A percentile compares a stretch with the other conserved stretches of the same genome.
phyloP scores from a whole-genome alignment of 1,140 invertebrate genomes.

The Cotesia chilonis region DNA sequence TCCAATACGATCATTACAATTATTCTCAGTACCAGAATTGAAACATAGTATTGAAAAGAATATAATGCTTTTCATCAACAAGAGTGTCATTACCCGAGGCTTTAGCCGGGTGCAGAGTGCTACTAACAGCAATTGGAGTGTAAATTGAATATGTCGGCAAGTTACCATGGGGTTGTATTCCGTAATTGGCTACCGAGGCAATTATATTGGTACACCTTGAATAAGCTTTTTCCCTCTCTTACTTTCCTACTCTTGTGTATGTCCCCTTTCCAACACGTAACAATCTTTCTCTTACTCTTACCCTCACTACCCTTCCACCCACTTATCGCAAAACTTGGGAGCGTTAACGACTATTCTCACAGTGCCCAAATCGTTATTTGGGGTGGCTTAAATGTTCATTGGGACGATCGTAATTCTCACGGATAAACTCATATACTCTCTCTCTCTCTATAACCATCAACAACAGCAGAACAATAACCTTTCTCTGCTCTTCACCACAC shows the following conservation, averaged over 20 bases:
- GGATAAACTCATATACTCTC: not conserved
- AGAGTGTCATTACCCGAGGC: constrained; percentile 3
- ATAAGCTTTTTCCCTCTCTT: constrained; percentile 20
- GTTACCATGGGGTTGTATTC: constrained; percentile 20
- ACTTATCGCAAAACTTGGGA: constrained; percentile 5
- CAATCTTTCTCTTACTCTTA: not conserved
- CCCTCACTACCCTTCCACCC: not conserved
- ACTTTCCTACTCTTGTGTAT: not conserved
- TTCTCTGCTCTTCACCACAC: too few species aligned
- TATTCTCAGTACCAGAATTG: too few species aligned
- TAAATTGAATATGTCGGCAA: constrained; percentile 36
- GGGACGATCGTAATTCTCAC: not conserved
- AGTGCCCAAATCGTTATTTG: constrained; percentile 15
- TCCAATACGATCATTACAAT: too few species aligned
- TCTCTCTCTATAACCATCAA: too few species aligned
- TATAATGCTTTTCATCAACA: not conserved
- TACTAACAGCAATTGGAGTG: constrained; percentile 6
- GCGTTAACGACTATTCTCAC: constrained; percentile 17
- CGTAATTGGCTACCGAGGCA: constrained; percentile 32
- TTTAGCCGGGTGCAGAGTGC: not conserved
- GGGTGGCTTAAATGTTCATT: not conserved
- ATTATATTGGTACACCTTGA: constrained; percentile 35
- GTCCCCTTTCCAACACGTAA: not conserved
- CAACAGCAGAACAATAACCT: too few species aligned
- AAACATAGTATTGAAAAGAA: too few species aligned